Base-by-base conservation (phyloP, 2,888 invertebrate species). In the Psylliodes chrysocephalus region DNA sequence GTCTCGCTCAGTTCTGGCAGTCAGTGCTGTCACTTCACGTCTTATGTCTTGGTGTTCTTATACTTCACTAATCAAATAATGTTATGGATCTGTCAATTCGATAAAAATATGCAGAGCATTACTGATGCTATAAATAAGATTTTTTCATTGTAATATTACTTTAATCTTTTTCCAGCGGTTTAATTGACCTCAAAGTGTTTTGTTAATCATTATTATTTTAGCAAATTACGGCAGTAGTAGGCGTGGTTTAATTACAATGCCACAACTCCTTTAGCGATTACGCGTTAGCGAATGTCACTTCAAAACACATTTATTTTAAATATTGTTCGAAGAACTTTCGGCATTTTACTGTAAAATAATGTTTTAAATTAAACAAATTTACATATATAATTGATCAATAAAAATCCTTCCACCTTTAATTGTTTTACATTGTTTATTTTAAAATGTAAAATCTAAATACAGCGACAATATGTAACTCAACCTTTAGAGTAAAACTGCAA, bases 11-110 rank as follows among this genome's bases (percentile, higher is more conserved):
- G 44, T 52, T 57, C 57, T 51, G 44, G 55, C 30, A 61, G 63
- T 70, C 63, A 64, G 53, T 66, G 64, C 54, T 55, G 60, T 46
- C 63, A 63, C 53, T 63, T 3, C 12, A 22, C 22, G 22, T 22
- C 22, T 22, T 22, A 6, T n/a, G n/a, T n/a, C n/a, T n/a, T n/a
- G n/a, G n/a, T 52, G 59, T 59, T 54, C 55, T 49, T 63, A 44
- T 65, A 68, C 68, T 68, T 22, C 62, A 68, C 68, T 64, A 67
- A 65, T 65, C 65, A 60, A 66, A 71, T 44, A 42, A 38, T 15
- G 44, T 46, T 40, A 25, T 22, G 40, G 49, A 59, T 47, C 42
- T 60, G 47, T 53, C 33, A 44, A 44, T 59, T 44, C 33, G 8
- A 18, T 30, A 33, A 30, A 46, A 55, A 44, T 55, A 44, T 14